Evolutionary conservation across 1,140 invertebrate species (phyloP), one percentile per base, ranked within the genome.

Genomic region (Berghia stephanieae): DNA sequence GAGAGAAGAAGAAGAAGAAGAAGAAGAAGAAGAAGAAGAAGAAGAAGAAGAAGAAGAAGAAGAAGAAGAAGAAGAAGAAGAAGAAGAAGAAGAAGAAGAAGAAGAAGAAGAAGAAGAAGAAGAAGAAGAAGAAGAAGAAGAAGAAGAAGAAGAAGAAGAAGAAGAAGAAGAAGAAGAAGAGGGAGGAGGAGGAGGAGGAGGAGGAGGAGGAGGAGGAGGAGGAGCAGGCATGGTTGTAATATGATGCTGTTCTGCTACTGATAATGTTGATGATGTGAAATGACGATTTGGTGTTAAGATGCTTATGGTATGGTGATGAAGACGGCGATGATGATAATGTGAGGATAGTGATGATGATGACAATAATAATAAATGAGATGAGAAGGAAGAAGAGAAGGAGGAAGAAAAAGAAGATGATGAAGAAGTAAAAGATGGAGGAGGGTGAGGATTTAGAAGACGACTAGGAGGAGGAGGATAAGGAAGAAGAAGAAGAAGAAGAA

Each of bases 341-440:
- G 31, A 68, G n/a, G n/a, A 36, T 27, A 34, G 31, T 13, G 10
- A 36, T 8, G 27, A 68, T 21, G 66, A 40, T 8, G 31, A 34
- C 3, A 36, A 36, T 8, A 21, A 68, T 21, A 36, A 40, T 8
- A 18, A 34, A 10, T 13, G 34, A 36, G 66, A 36, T 5, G 38
- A 68, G 31, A 21, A 40, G 40, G 31, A 36, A 36, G 66, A 36
- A 68, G 66, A 36, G 40, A 43, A 43, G 43, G 16, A 16, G 49
- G 69, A 71, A 38, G 31, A 31, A 24, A 31, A 71, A 31, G 18
- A n/a, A 71, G 43, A 71, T 21, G 36, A 38, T 18, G 69, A 71
- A 38, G 16, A 13, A 71, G 69, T 24, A 46, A 36, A 31, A 46
- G 69, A 71, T 13, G 10, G 10, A 68, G 66, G 40, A 40, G 38